Evolutionary conservation across 2,888 invertebrate genomes (phyloP).

Genomic region (Orthosia gracilis): DNA sequence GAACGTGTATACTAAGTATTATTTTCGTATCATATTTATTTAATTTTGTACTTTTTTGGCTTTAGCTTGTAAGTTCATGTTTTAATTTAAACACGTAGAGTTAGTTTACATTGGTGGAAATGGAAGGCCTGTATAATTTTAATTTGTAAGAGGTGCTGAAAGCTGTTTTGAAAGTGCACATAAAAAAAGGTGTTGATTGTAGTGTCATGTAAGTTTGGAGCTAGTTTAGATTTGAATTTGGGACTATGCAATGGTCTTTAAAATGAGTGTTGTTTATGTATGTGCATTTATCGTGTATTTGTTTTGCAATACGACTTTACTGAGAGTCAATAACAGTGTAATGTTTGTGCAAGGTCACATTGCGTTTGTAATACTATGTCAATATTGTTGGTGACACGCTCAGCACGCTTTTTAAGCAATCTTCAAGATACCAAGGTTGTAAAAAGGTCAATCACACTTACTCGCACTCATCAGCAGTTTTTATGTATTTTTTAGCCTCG

Average conservation of each 20-base stretch:
- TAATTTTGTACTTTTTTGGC: constrained; percentile 36
- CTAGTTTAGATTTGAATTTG: constrained; percentile 48
- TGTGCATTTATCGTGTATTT: constrained; percentile 59
- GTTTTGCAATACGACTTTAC: constrained; percentile 33
- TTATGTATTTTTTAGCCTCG: neutral
- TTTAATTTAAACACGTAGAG: constrained; percentile 25
- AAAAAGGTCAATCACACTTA: neutral
- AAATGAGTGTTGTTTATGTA: constrained; percentile 47
- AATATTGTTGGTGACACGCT: constrained; percentile 23
- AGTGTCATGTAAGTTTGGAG: constrained; percentile 35
- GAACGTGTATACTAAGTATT: constrained; percentile 52
- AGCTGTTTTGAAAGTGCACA: constrained; percentile 43
- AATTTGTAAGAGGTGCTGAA: constrained; percentile 49
- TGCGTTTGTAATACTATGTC: constrained; percentile 26
- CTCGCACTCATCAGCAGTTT: constrained; percentile 8
- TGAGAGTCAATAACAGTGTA: constrained; percentile 21
- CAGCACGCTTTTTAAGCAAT: constrained; percentile 2
- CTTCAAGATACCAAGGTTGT: constrained; percentile 3
- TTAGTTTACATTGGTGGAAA: constrained; percentile 33
- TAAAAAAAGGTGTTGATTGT: constrained; percentile 17
- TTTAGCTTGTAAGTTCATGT: constrained; percentile 46
- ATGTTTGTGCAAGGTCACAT: constrained; percentile 22
- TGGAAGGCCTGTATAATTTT: constrained; percentile 51
- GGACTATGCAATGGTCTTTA: constrained; percentile 64
- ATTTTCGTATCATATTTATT: constrained; percentile 51